These are phyloP conservation scores for Oryzias javanicus DNA, from an alignment of 2,113 vertebrate genomes.

Conservation along the genomic window DNA sequence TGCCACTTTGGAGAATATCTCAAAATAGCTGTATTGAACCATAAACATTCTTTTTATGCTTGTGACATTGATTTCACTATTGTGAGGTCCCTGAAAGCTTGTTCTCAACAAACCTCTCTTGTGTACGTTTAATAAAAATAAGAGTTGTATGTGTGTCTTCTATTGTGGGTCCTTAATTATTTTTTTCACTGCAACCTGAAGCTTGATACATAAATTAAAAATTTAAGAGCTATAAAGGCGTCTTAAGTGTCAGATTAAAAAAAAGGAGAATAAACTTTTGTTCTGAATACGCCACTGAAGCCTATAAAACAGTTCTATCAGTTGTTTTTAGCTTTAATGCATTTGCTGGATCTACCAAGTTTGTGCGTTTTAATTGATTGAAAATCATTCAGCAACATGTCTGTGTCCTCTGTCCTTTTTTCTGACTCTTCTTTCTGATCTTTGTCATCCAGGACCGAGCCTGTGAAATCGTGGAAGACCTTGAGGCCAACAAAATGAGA, in stretches of 20 bases:
- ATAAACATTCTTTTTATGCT: conserved; percentile 51
- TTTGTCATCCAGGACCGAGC: conserved; percentile 83
- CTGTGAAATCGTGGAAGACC: conserved; percentile 90
- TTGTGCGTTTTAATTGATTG: too few relatives aligned
- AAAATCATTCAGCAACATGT: too few relatives aligned
- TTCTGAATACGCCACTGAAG: conserved; percentile 8
- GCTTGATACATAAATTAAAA: conserved; percentile 41
- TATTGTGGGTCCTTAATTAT: too few relatives aligned
- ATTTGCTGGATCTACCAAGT: too few relatives aligned
- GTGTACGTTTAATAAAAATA: conserved; percentile 3
- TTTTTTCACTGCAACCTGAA: conserved; percentile 16
- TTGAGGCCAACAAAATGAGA: conserved; percentile 86
- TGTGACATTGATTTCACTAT: conserved; percentile 70
- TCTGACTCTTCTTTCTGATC: conserved; percentile 1
- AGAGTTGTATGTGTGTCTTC: conserved; percentile 2
- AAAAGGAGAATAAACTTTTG: conserved; percentile 30
- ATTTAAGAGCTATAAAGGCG: conserved; percentile 11
- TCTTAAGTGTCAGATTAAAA: conserved; percentile 15
- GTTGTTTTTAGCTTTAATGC: too few relatives aligned
- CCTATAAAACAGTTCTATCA: not conserved
- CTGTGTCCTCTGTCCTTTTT: not conserved
- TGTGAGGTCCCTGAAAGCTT: conserved; percentile 28
- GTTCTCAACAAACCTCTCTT: too few relatives aligned
- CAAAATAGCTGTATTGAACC: conserved; percentile 58
- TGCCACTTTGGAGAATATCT: conserved; percentile 37